Conservation (phyloP, 2,797 vertebrate species). For the Enteromius viviparus region DNA sequence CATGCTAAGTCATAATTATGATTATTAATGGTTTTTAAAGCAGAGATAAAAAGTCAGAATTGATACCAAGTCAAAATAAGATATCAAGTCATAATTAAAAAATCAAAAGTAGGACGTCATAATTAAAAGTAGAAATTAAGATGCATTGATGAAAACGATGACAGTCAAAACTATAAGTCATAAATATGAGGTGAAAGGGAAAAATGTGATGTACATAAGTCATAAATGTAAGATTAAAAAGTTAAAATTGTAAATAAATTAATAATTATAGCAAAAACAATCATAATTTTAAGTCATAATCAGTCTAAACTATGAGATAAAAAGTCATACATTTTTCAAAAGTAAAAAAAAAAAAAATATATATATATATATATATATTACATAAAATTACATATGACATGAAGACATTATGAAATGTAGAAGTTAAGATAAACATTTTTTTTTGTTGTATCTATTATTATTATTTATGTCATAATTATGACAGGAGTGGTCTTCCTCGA, state of each 20-base stretch:
- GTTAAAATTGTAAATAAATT: not conserved
- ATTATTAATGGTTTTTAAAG: not conserved
- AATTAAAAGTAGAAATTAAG: too few species aligned
- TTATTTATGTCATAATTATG: too few species aligned
- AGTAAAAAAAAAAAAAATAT: not conserved
- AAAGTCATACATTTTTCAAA: not conserved
- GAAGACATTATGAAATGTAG: not conserved
- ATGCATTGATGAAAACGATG: not conserved
- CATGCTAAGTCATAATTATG: too few species aligned
- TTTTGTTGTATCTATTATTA: too few species aligned
- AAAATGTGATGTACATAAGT: not conserved
- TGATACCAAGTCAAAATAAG: not conserved
- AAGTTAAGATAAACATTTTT: too few species aligned
- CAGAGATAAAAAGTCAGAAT: not conserved
- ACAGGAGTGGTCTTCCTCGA: too few species aligned
- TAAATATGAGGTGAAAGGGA: not conserved
- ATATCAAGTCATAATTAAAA: not conserved
- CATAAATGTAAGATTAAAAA: not conserved
- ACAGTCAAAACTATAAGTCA: not conserved
- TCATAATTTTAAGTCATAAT: not conserved
- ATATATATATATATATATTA: too few species aligned
- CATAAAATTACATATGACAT: not conserved
- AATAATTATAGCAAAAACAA: not conserved
- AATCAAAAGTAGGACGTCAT: too few species aligned
- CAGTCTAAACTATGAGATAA: not conserved